These are phyloP conservation scores for Pseudorectes ferrugineus DNA, from an alignment of 2,113 vertebrate species.

Conservation along the genomic window DNA sequence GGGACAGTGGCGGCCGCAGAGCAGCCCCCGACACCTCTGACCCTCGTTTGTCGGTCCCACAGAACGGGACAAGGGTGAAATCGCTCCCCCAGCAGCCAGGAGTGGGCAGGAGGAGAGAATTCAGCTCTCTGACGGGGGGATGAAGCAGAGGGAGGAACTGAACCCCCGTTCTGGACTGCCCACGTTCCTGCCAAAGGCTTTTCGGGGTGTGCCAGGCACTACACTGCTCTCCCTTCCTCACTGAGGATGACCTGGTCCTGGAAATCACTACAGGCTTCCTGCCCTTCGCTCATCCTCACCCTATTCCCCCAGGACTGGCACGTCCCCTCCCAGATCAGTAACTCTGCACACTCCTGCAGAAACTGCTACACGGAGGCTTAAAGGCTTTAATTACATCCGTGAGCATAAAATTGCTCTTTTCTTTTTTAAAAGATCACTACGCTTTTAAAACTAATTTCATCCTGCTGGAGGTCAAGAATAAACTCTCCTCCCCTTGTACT, in stretches of 20 bases:
- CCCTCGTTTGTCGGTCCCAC: accelerated
- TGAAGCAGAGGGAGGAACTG: not conserved
- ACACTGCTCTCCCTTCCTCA: accelerated
- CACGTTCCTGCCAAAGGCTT: accelerated
- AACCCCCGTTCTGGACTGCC: accelerated
- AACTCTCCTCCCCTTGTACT: too few relatives aligned
- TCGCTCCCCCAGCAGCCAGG: accelerated
- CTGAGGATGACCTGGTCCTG: accelerated
- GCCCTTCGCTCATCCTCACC: accelerated
- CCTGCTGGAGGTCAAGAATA: accelerated
- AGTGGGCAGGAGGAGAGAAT: accelerated
- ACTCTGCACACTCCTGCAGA: accelerated
- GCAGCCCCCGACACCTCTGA: accelerated
- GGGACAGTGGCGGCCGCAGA: accelerated
- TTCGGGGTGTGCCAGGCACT: accelerated
- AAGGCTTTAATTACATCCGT: not conserved
- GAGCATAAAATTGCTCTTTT: not conserved
- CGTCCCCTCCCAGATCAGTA: accelerated
- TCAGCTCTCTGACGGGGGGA: accelerated
- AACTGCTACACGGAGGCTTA: accelerated
- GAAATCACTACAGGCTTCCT: accelerated
- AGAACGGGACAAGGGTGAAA: accelerated
- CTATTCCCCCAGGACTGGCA: accelerated
- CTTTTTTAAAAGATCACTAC: not conserved
- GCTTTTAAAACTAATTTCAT: not conserved